Base-by-base conservation (phyloP, 2,797 vertebrate species). In the Eremophila alpestris region DNA sequence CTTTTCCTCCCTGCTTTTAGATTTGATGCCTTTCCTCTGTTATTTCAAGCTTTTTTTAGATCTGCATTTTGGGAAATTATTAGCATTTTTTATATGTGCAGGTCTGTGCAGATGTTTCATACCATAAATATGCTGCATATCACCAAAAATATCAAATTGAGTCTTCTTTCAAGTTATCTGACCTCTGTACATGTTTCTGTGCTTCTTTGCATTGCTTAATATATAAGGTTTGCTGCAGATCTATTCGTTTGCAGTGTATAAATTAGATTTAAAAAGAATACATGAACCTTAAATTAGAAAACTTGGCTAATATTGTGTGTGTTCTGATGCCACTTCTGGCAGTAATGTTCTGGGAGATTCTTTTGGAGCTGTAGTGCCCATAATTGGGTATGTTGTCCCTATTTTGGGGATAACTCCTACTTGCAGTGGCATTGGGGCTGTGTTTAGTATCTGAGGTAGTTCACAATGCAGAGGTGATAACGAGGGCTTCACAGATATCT, bases 401-500 rank as follows among this genome's bases (percentile, higher is more conserved):
- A 0, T 48, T 59, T 36, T 2, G 8, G 19, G 46, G 17, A 15
- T 77, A 13, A 15, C 32, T 62, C 68, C 58, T 67, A 3, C 22
- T 62, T 41, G 23, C 5, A 49, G 30, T 18, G 43, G 2, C 7
- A 3, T 20, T 65, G 32, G 30, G 12, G 22, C 45, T 55, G 12
- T 6, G 4, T 60, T 48, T 74, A 29, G 7, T 32, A 3, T 63
- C 63, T n/a, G n/a, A 59, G 26, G 22, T 6, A 7, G 19, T 59
- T 78, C 36, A 18, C 23, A 54, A 2, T 52, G 20, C 13, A n/a
- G 65, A 74, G 40, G 7, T 34, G 9, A 24, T 27, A 32, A 38
- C 0, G 0, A 45, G 29, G 23, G 3, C 21, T 54, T 70, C 32
- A 38, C 13, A 32, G 34, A 1, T 26, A 12, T 0, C 58, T 55